Base-by-base conservation (phyloP, 2,113 vertebrate species). In the Caretta caretta region DNA sequence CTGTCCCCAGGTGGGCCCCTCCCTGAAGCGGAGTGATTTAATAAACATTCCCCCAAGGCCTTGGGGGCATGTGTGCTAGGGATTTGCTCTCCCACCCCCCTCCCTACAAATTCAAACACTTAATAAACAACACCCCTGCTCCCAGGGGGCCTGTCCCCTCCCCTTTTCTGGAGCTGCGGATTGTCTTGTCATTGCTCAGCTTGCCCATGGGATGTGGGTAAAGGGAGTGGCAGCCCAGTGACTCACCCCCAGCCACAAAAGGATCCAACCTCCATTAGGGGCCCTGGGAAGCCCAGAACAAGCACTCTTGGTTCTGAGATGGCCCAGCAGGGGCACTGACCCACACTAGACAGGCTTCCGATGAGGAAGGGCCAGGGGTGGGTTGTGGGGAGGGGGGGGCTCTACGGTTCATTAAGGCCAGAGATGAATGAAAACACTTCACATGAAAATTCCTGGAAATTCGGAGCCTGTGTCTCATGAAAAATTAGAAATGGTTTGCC, bases 1-100 rank as follows among this genome's bases (percentile, higher is more conserved):
- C 96, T 53, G 87, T 90, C 94, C 97, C 97, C 97, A 98, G 97
- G 96, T 98, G 97, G 96, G 92, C 19, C 93, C 94, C 94, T 95
- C 94, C 94, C 69, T 90, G 87, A 50, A 46, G 83, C 42, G 1
- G 82, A 4, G 86, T 89, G 12, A 94, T 94, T 92, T 90, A 95
- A 89, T 19, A 48, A 95, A 51, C 83, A 85, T 90, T 89, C 56
- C 59, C 93, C 51, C 5, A 4, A 56, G 87, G 86, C 62, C 86
- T 80, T 5, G 11, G 4, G 46, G 94, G 80, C 8, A 5, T 87
- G 87, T 86, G 85, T 87, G 86, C 51, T 2, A 92, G 93, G 90
- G 94, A 96, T 94, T 97, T 96, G 62, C 78, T 96, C 14, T 69
- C 86, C 83, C 80, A 1, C 31, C 86, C 76, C 92, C 83, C 2